Evolutionary conservation across 2,888 invertebrate genomes (phyloP).

Genomic region (Melipona beecheii): DNA sequence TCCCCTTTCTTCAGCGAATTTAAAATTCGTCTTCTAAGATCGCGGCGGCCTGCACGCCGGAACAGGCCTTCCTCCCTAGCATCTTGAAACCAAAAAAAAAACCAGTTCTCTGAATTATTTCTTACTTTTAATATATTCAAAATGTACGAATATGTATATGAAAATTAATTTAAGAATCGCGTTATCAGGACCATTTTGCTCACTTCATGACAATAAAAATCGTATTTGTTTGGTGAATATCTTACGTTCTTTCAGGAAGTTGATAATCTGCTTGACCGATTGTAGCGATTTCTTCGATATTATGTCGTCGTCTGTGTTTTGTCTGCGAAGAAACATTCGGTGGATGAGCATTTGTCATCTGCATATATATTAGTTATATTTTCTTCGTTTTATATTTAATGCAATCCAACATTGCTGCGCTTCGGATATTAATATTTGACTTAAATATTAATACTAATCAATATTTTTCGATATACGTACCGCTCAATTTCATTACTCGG

Average conservation of each 20-base stretch:
- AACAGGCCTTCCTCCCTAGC: constrained; percentile 78
- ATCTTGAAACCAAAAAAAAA: constrained; percentile 64
- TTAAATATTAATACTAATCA: too few species aligned
- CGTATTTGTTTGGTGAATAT: neutral
- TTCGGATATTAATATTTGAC: too few species aligned
- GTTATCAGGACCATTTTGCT: neutral
- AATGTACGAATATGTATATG: too few species aligned
- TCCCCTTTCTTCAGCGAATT: constrained; percentile 75
- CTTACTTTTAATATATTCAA: too few species aligned
- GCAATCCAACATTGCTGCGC: too few species aligned
- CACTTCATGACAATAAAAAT: neutral
- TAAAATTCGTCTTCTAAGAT: constrained; percentile 72
- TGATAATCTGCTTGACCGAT: constrained; percentile 82
- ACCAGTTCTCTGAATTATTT: neutral
- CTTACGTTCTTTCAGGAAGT: constrained; percentile 83
- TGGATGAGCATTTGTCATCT: neutral
- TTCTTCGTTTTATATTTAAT: too few species aligned
- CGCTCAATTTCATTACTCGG: too few species aligned
- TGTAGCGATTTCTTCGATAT: constrained; percentile 83
- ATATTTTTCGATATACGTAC: too few species aligned
- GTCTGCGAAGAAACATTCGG: constrained; percentile 55
- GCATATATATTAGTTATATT: too few species aligned
- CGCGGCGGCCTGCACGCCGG: constrained; percentile 72
- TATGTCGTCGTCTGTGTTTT: constrained; percentile 78
- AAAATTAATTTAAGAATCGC: too few species aligned